These are phyloP conservation scores for Trissolcus japonicus DNA, from an alignment of 2,888 invertebrate genomes.

Conservation along the genomic window DNA sequence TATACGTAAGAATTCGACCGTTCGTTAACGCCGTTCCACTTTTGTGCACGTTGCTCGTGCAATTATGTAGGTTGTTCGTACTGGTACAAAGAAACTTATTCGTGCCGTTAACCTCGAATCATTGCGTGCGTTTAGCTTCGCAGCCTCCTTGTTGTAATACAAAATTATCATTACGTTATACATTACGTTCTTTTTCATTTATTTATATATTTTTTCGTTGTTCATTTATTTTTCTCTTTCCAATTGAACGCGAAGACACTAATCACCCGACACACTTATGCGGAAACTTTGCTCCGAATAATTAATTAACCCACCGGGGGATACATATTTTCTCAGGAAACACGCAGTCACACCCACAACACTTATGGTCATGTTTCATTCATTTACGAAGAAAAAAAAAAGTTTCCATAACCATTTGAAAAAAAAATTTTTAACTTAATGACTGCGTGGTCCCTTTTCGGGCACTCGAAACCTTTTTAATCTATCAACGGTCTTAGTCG, in stretches of 20 bases:
- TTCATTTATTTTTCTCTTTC: conserved; percentile 16
- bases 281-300: conserved; percentile 13
- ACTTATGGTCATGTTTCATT: too few species aligned
- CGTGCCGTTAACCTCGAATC: conserved; percentile 64
- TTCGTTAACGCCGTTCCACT: conserved; percentile 71
- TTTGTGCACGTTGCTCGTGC: conserved; percentile 66
- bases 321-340: too few species aligned
- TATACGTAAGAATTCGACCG: conserved; percentile 66
- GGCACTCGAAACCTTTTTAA: too few species aligned
- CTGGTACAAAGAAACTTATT: conserved; percentile 61
- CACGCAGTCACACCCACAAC: too few species aligned
- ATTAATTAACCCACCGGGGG: too few species aligned
- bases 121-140: conserved; percentile 60
- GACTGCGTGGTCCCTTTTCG: too few species aligned
- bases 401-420: too few species aligned
- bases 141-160: conserved; percentile 57
- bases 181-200: conserved; percentile 36
- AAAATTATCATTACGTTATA: conserved; percentile 54
- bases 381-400: too few species aligned
- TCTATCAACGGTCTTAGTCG: too few species aligned
- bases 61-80: conserved; percentile 72
- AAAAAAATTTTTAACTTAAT: too few species aligned
- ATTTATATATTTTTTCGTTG: background rate
- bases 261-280: conserved; percentile 23
- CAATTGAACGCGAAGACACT: conserved; percentile 22